Conservation (phyloP, 2,888 invertebrate species). For the Eurytoma californica region DNA sequence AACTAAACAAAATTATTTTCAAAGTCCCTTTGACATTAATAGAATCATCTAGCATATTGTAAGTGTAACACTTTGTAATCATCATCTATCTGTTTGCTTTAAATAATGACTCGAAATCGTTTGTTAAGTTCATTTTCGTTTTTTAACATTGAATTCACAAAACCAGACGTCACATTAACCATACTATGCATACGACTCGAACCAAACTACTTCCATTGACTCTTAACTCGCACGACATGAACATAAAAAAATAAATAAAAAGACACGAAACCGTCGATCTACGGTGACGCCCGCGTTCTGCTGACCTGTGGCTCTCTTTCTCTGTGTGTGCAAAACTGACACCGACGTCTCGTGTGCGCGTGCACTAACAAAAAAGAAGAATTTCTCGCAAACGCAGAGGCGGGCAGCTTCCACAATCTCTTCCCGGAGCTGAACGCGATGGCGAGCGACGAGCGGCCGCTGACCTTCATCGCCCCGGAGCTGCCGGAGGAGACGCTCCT, state of each 20-base stretch:
- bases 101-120: too few species aligned
- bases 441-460: slow-evolving; percentile 75
- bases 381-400: slow-evolving; percentile 70
- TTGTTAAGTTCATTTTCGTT: too few species aligned
- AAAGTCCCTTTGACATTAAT: too few species aligned
- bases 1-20: too few species aligned
- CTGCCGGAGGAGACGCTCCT: slow-evolving; percentile 96
- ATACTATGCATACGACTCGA: too few species aligned
- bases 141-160: too few species aligned
- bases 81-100: too few species aligned
- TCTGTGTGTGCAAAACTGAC: neutral
- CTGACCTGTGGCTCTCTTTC: neutral
- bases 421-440: slow-evolving; percentile 73
- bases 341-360: slow-evolving; percentile 5
- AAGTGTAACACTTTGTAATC: too few species aligned
- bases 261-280: slow-evolving; percentile 43
- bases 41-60: too few species aligned
- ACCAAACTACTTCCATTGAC: too few species aligned
- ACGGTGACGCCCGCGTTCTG: slow-evolving; percentile 53
- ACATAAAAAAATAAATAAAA: too few species aligned
- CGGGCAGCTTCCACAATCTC: slow-evolving; percentile 76
- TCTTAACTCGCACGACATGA: neutral
- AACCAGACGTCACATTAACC: too few species aligned
- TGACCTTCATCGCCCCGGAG: slow-evolving; percentile 91
- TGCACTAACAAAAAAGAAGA: slow-evolving; percentile 53